phyloP scores from a whole-genome alignment of 92 coral and sea anemone genomes.

The Plumapathes pennacea region DNA sequence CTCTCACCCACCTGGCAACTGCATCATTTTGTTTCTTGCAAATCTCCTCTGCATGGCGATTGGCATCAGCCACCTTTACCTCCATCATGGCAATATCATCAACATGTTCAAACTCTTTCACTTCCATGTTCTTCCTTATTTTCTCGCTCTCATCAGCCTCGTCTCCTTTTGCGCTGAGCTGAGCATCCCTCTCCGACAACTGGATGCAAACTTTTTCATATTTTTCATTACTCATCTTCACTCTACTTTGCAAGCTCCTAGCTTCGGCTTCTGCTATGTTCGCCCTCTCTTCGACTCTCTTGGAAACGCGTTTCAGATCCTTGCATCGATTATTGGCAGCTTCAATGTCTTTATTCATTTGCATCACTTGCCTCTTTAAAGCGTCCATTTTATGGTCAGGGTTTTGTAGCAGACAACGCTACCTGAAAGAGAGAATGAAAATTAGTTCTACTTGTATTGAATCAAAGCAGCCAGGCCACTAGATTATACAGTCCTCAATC shows the following conservation, averaged over 20 bases:
- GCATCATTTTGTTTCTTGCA: constrained; percentile 51
- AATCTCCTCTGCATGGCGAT: constrained; percentile 58
- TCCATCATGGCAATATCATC: constrained; percentile 68
- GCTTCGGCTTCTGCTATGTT: constrained; percentile 69
- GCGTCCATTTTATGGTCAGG: constrained; percentile 52
- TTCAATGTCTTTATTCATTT: constrained; percentile 57
- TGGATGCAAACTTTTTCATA: constrained; percentile 34
- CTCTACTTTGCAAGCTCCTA: constrained; percentile 49
- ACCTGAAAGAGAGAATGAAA: too few relatives aligned
- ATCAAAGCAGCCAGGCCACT: too few relatives aligned
- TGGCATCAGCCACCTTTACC: constrained; percentile 49
- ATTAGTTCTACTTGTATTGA: too few relatives aligned
- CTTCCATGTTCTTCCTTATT: constrained; percentile 66
- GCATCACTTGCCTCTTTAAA: constrained; percentile 62
- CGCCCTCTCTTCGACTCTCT: constrained; percentile 63
- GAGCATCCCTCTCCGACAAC: constrained; percentile 20
- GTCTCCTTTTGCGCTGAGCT: constrained; percentile 60
- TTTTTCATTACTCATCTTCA: constrained; percentile 29
- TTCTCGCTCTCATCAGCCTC: constrained; percentile 84
- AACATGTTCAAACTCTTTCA: constrained; percentile 70
- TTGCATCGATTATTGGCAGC: constrained; percentile 67
- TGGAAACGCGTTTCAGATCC: constrained; percentile 37
- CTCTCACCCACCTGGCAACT: constrained; percentile 17
- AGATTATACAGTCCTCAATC: too few relatives aligned
- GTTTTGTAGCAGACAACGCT: too few relatives aligned